Percentiles rank a stretch among this genome's conserved stretches.
Evolutionary conservation across 2,797 vertebrate genomes (phyloP).

Genomic region (Sebastes kiyomatsui): DNA sequence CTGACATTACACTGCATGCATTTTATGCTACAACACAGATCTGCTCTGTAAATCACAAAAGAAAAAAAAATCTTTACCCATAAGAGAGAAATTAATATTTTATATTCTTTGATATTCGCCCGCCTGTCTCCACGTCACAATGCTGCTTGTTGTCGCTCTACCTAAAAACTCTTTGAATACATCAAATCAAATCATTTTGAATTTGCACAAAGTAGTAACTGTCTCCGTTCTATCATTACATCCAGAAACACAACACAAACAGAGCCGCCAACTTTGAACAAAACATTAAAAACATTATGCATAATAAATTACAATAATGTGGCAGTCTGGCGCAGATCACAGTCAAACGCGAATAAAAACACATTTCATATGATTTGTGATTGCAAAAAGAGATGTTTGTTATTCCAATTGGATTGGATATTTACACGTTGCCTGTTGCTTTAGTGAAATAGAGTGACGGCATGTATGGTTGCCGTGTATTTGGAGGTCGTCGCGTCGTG

Average conservation of each 20-base stretch:
- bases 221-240: background rate
- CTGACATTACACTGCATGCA: background rate
- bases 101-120: background rate
- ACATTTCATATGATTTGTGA: background rate
- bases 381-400: background rate
- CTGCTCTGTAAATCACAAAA: background rate
- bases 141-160: background rate
- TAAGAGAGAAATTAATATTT: background rate
- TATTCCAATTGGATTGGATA: background rate
- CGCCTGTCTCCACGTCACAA: background rate
- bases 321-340: background rate
- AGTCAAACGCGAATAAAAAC: background rate
- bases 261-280: background rate
- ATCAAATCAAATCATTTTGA: background rate
- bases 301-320: background rate
- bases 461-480: background rate
- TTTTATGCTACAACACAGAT: background rate
- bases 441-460: background rate
- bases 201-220: background rate
- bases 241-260: background rate
- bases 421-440: background rate
- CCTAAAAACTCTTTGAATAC: background rate
- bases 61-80: background rate
- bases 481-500: background rate
- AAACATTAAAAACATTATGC: background rate